Evolutionary conservation across 2,888 invertebrate species (phyloP).

Genomic region (Lissocephala sabroskyi): DNA sequence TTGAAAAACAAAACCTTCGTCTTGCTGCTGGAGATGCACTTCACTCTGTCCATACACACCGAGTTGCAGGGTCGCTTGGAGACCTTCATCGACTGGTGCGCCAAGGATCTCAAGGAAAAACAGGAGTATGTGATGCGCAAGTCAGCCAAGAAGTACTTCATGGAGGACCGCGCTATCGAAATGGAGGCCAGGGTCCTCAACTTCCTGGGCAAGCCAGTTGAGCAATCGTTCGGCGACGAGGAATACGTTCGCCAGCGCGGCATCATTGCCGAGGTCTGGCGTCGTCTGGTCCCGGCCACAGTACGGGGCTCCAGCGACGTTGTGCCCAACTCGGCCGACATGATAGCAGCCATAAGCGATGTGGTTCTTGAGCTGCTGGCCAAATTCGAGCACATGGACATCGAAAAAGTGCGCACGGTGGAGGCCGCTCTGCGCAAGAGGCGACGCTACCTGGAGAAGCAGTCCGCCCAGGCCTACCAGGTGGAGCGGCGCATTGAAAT

Average conservation of each 20-base stretch:
- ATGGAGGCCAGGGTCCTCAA: conserved; percentile 44
- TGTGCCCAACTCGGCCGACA: conserved; percentile 52
- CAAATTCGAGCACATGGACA: conserved; percentile 64
- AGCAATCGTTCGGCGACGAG: conserved; percentile 47
- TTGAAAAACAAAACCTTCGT: conserved; percentile 68
- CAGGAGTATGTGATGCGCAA: conserved; percentile 64
- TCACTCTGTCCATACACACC: conserved; percentile 61
- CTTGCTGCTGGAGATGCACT: conserved; percentile 67
- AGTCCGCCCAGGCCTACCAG: conserved; percentile 62
- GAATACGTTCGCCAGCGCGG: conserved; percentile 49
- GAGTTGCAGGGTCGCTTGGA: conserved; percentile 62
- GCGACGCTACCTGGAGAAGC: conserved; percentile 45
- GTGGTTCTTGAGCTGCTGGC: conserved; percentile 53
- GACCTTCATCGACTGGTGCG: conserved; percentile 64
- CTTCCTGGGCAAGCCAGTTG: conserved; percentile 52
- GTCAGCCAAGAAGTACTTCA: conserved; percentile 67
- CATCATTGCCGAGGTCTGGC: conserved; percentile 61
- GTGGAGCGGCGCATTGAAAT: conserved; percentile 65
- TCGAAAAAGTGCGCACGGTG: conserved; percentile 29
- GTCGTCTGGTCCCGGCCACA: conserved; percentile 57
- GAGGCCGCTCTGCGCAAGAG: conserved; percentile 55
- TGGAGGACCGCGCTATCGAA: conserved; percentile 60
- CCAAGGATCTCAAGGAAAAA: conserved; percentile 58
- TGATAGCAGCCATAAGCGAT: conserved; percentile 63
- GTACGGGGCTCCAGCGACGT: conserved; percentile 52